A percentile compares a stretch with the other conserved stretches of the same genome.
Conservation (phyloP, 2,113 vertebrate species). For the Erinaceus europaeus region DNA sequence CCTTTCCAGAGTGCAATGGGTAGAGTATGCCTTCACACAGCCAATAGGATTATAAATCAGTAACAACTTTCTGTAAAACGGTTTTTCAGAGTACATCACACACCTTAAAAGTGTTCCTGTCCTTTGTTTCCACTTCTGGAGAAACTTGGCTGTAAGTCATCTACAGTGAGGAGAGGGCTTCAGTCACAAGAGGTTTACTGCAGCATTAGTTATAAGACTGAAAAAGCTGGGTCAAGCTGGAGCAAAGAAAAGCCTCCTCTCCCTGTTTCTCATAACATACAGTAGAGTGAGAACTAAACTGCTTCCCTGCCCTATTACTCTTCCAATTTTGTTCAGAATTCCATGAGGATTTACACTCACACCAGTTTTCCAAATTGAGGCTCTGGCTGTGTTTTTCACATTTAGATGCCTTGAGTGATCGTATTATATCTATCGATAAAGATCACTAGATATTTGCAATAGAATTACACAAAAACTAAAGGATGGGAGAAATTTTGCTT, state of each 20-base stretch:
- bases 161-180: neutral
- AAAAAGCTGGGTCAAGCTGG: neutral
- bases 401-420: neutral
- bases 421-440: neutral
- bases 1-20: neutral
- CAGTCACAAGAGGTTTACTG: neutral
- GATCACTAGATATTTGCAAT: neutral
- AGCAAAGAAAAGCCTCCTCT: neutral
- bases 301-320: neutral
- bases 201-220: neutral
- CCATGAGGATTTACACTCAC: neutral
- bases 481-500: neutral
- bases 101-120: neutral
- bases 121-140: neutral
- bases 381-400: neutral
- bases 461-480: neutral
- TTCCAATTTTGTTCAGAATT: neutral
- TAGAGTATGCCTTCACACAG: neutral
- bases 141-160: neutral
- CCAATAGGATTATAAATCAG: neutral
- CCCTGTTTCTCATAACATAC: fast-evolving
- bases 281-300: too few species aligned
- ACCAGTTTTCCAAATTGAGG: neutral
- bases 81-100: neutral
- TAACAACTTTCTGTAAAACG: neutral